These are phyloP conservation scores for Paramuricea clavata DNA, from an alignment of 92 coral and sea anemone genomes.

Conservation along the genomic window DNA sequence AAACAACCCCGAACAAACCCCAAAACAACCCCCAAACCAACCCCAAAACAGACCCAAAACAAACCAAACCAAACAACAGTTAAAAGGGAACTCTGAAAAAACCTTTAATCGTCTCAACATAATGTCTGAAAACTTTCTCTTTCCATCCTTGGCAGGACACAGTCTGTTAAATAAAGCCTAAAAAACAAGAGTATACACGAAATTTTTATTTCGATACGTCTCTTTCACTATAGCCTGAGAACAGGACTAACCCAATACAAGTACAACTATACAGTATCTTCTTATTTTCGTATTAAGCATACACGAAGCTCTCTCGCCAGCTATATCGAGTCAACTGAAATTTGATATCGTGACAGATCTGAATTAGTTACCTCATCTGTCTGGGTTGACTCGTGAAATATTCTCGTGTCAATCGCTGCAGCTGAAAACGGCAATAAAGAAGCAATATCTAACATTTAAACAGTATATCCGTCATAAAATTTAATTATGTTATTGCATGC, in stretches of 20 bases:
- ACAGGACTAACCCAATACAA: no score
- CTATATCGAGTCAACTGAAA: not conserved
- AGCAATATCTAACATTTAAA: no score
- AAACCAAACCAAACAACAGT: not conserved
- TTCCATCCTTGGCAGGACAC: constrained; percentile 89
- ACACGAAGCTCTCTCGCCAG: no score
- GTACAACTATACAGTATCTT: no score
- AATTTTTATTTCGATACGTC: no score
- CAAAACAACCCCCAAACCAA: no score
- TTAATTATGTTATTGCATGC: no score
- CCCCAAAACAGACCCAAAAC: no score
- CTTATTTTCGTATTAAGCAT: no score
- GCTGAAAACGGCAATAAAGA: constrained; percentile 75
- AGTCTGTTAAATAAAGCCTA: constrained; percentile 92
- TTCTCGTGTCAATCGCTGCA: constrained; percentile 97
- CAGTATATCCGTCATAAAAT: no score
- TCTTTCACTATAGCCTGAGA: no score
- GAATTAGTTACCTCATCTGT: constrained; percentile 75
- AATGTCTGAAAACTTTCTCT: constrained; percentile 79
- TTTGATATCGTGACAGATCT: not conserved
- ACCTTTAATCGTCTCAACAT: constrained; percentile 93
- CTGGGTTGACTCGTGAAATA: constrained; percentile 92
- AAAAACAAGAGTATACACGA: constrained; percentile 11
- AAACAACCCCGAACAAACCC: no score
- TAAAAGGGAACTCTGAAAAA: not conserved